Evolutionary conservation across 2,113 vertebrate genomes (phyloP), one percentile per base, ranked within the genome.

Genomic region (Kobus ellipsiprymnus): DNA sequence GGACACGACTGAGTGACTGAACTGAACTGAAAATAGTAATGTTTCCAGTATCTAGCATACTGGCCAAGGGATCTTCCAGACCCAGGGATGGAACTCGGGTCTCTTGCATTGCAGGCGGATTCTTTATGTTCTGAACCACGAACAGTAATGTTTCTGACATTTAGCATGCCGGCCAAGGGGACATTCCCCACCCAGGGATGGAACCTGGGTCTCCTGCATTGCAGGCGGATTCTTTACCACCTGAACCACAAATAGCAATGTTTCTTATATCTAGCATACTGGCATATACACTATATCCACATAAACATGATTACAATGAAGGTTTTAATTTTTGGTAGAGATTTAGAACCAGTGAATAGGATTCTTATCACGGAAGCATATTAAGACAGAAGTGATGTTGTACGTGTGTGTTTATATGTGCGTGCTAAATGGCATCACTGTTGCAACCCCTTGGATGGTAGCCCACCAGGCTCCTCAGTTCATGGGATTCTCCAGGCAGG

Each of bases 1-100:
- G 0, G 19, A 74, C 71, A 44, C 0, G 2, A 25, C 3, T 23
- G 71, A 44, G 21, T 0, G 0, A 10, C n/a, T 71, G 64, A 71
- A 71, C 17, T 5, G 17, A 36, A 21, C 2, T 67, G 9, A 1
- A 36, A 21, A 67, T 21, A 8, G 7, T 11, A 9, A 11, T 29
- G 29, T 57, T 82, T 57, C 29, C 30, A 57, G 5, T 7, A 55
- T 7, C 27, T 62, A 64, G 74, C 33, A 21, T 67, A 21, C 33
- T 67, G 64, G 64, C 64, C 17, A 67, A 67, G 33, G 16, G 33
- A 67, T 67, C 33, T 67, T 67, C 64, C 64, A n/a, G 16, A 67
- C 8, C 64, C 64, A 67, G 33, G 7, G 64, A 67, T 19, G 17
- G 36, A 77, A 77, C 36, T 3, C 36, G 2, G 11, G 64, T 36